A percentile compares a stretch with the other conserved stretches of the same genome.
phyloP scores from a whole-genome alignment of 2,797 vertebrate genomes.

The Smutsia temminckii region DNA sequence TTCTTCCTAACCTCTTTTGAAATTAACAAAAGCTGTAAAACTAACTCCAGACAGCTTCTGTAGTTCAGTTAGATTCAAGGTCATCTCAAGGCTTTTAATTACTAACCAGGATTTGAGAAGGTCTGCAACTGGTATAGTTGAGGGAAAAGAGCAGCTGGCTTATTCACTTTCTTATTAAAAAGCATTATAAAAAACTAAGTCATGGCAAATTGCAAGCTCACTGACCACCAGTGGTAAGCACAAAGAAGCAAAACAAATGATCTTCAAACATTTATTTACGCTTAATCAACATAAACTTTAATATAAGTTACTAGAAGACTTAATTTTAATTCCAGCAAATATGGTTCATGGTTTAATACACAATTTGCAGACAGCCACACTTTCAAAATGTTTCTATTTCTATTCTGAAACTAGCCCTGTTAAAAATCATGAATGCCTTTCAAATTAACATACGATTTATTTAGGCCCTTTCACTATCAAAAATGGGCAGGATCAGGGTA shows the following conservation, averaged over 20 bases:
- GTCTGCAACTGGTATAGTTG: constrained; percentile 31
- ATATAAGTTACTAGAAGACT: constrained; percentile 31
- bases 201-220: constrained; percentile 31
- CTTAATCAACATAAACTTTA: constrained; percentile 24
- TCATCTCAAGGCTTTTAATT: constrained; percentile 78
- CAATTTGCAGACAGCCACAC: constrained; percentile 8
- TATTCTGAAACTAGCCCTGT: constrained; percentile 28
- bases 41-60: constrained; percentile 70
- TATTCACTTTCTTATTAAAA: constrained; percentile 54
- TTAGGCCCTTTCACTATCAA: constrained; percentile 40
- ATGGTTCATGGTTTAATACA: constrained; percentile 43
- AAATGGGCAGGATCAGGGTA: background rate
- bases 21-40: constrained; percentile 63
- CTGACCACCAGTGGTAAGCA: constrained; percentile 32
- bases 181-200: constrained; percentile 16
- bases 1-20: constrained; percentile 52
- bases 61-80: constrained; percentile 78
- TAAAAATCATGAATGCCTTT: constrained; percentile 34
- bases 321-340: constrained; percentile 35
- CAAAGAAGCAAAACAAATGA: constrained; percentile 39
- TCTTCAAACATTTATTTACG: constrained; percentile 33
- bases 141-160: constrained; percentile 61
- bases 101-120: constrained; percentile 60
- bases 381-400: constrained; percentile 43
- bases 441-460: constrained; percentile 37